Evolutionary conservation across 92 coral and sea anemone genomes (phyloP), one percentile per base, ranked within the genome.

Genomic region (Blastomussa wellsi): DNA sequence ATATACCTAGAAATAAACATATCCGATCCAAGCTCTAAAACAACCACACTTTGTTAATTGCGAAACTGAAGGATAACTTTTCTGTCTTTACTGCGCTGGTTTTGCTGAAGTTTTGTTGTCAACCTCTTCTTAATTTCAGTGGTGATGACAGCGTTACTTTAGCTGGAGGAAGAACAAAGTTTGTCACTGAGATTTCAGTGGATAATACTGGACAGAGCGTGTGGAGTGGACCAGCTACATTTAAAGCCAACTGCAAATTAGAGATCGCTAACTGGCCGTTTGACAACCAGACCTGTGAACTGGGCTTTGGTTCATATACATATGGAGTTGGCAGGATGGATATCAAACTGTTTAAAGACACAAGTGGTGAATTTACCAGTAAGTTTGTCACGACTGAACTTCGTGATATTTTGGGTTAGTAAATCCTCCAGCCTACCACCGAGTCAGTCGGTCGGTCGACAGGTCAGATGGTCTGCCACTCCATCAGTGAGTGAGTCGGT

Each of bases 211-310:
- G 95, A 3, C 32, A n/a, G 24, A 85, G 92, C 49, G 88, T 86
- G 44, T 93, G 93, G 92, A 81, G 88, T 49, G 93, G 92, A 68
- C 95, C 95, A 0, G 95, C 95, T 31, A 88, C 85, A 22, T 93
- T 93, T 55, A 85, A 72, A 24, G 91, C 88, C 26, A 93, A 76
- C 76, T 93, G 95, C 73, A 85, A 90, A 9, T 84, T 93, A 88
- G 33, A 84, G 52, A 85, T 93, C 7, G 65, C 48, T n/a, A 74
- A 77, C 29, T 93, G 93, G 89, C 95, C 95, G 17, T 90, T 93
- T 78, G 95, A 93, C 66, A 76, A 55, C 16, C 95, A 93, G 80
- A 69, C 73, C 14, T 93, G 95, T 79, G 86, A 73, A 41, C 37
- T 93, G 57, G 87, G 77, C 15, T 93, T 93, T 73, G 90, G 90